phyloP scores from a whole-genome alignment of 2,113 vertebrate species.

The Protobothrops flavoviridis region DNA sequence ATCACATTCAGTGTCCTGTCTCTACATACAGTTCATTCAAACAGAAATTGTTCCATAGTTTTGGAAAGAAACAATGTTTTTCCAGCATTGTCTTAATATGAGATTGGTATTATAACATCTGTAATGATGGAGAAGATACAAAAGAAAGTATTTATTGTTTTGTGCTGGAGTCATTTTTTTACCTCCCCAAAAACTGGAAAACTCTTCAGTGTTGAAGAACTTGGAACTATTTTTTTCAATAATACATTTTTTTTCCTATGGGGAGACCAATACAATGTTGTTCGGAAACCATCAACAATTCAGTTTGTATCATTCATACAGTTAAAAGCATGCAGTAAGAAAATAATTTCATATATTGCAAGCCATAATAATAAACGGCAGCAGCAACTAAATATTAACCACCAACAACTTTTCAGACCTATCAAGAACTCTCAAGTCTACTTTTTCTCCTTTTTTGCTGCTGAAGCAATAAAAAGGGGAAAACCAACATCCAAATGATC shows the following conservation, averaged over 20 bases:
- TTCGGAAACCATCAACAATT: neutral
- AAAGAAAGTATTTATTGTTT: neutral
- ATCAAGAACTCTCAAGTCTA: constrained; percentile 51
- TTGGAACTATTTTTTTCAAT: neutral
- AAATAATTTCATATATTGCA: neutral
- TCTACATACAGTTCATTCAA: neutral
- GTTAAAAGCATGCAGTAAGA: neutral
- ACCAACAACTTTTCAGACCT: constrained; percentile 56
- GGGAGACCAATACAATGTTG: neutral
- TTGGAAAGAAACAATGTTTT: neutral
- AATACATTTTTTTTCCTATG: neutral
- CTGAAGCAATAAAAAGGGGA: constrained; percentile 76
- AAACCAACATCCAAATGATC: constrained; percentile 83
- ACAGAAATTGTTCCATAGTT: neutral
- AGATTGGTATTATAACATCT: neutral
- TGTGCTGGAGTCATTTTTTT: neutral
- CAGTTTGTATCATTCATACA: neutral
- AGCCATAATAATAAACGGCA: constrained; percentile 10
- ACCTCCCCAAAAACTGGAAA: neutral
- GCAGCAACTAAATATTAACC: constrained; percentile 36
- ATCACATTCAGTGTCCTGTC: neutral
- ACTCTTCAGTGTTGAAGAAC: neutral
- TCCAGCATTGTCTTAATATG: neutral
- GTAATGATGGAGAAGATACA: neutral
- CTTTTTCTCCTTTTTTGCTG: constrained; percentile 56